These are phyloP conservation scores for Melieria omissa DNA, from an alignment of 2,888 invertebrate genomes.

Conservation along the genomic window DNA sequence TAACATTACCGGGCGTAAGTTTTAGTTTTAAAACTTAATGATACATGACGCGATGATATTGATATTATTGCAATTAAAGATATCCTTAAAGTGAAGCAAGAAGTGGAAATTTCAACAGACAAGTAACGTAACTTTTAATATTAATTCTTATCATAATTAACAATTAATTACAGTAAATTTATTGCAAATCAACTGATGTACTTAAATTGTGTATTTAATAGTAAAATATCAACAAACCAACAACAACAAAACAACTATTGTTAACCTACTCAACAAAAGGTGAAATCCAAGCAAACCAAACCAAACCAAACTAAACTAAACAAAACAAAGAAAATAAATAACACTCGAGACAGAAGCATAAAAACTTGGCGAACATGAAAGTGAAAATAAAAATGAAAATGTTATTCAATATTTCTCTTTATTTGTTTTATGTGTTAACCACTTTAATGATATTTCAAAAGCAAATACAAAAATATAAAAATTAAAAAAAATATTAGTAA, in stretches of 20 bases:
- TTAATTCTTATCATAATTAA: slow-evolving; percentile 15
- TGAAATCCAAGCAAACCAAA: slow-evolving; percentile 5
- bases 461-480: slow-evolving; percentile 3
- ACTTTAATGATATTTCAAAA: slow-evolving; percentile 42
- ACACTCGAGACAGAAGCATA: slow-evolving; percentile 42
- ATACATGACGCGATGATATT: slow-evolving; percentile 35
- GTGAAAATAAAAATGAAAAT: slow-evolving; percentile 39
- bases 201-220: slow-evolving; percentile 27
- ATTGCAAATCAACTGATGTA: slow-evolving; percentile 22
- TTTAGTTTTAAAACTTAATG: slow-evolving; percentile 19
- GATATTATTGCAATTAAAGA: slow-evolving; percentile 36
- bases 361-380: slow-evolving; percentile 31
- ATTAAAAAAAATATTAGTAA: slow-evolving; percentile 20
- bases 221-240: slow-evolving; percentile 20
- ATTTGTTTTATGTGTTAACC: slow-evolving; percentile 61
- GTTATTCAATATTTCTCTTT: slow-evolving; percentile 53
- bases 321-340: slow-evolving; percentile 32
- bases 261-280: not conserved
- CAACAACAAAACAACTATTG: not conserved
- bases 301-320: slow-evolving; percentile 14
- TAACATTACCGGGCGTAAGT: slow-evolving; percentile 20
- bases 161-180: slow-evolving; percentile 27
- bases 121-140: slow-evolving; percentile 18
- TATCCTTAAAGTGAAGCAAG: slow-evolving; percentile 29
- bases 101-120: slow-evolving; percentile 25